These are phyloP conservation scores for Zaprionus gabonicus DNA, from an alignment of 1,140 invertebrate genomes.

Conservation along the genomic window DNA sequence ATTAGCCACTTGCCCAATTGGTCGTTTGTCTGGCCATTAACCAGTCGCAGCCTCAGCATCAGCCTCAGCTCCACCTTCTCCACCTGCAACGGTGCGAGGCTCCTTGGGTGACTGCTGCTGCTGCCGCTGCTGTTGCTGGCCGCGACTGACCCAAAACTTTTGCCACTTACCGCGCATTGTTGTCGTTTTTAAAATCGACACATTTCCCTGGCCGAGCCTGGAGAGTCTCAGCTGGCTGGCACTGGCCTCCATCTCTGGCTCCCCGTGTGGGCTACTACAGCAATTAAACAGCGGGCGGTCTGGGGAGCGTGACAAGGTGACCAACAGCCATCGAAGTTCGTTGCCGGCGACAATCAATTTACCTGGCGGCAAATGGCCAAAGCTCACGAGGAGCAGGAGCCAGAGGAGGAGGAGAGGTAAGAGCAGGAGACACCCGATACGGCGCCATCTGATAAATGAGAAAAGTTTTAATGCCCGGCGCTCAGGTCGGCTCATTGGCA, in stretches of 20 bases:
- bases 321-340: constrained; percentile 77
- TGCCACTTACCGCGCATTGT: constrained; percentile 72
- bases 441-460: constrained; percentile 74
- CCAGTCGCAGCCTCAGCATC: constrained; percentile 57
- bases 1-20: constrained; percentile 69
- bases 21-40: constrained; percentile 79
- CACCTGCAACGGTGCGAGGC: neutral
- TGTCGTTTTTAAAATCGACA: constrained; percentile 65
- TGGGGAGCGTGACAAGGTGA: constrained; percentile 63
- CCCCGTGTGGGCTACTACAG: constrained; percentile 39
- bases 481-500: constrained; percentile 81
- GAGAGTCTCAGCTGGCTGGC: neutral
- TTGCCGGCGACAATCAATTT: constrained; percentile 80
- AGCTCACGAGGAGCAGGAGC: neutral
- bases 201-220: neutral
- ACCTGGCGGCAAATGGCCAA: constrained; percentile 52
- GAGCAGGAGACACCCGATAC: constrained; percentile 2
- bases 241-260: neutral
- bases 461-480: constrained; percentile 77
- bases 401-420: neutral
- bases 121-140: neutral
- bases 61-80: neutral
- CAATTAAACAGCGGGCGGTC: constrained; percentile 75
- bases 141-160: constrained; percentile 60
- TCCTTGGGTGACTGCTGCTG: neutral